These are phyloP conservation scores for Mythimna ferrago DNA, from an alignment of 2,888 invertebrate genomes.

Conservation along the genomic window DNA sequence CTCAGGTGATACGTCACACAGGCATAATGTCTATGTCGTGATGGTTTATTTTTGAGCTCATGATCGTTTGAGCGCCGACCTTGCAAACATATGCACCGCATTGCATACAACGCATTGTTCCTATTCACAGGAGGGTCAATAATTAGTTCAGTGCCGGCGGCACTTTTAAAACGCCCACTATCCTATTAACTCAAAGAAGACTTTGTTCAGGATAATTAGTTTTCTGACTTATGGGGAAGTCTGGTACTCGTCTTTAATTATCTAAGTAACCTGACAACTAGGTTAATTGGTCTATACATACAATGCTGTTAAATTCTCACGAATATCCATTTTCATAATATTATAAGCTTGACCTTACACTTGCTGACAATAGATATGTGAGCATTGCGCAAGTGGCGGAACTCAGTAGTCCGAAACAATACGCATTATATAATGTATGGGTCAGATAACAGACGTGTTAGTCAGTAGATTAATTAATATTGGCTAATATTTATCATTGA, in stretches of 20 bases:
- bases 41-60: constrained; percentile 69
- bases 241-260: constrained; percentile 52
- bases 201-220: constrained; percentile 57
- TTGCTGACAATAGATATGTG: constrained; percentile 69
- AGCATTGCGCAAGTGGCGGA: constrained; percentile 68
- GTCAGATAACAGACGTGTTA: constrained; percentile 45
- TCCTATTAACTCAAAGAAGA: constrained; percentile 70
- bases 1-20: constrained; percentile 57
- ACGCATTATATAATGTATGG: constrained; percentile 64
- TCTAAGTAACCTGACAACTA: constrained; percentile 45
- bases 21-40: constrained; percentile 73
- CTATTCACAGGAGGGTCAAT: constrained; percentile 74
- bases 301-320: constrained; percentile 47
- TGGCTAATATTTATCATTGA: constrained; percentile 32
- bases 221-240: constrained; percentile 44
- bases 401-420: constrained; percentile 70
- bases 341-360: constrained; percentile 66
- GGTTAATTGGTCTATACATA: constrained; percentile 54
- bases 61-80: constrained; percentile 73
- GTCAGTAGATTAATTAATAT: constrained; percentile 53
- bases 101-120: constrained; percentile 72
- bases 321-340: constrained; percentile 58
- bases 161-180: constrained; percentile 76
- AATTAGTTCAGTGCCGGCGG: constrained; percentile 74
- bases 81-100: constrained; percentile 75